Evolutionary conservation across 2,797 vertebrate genomes (phyloP).

Genomic region (Sebastes oblongus): DNA sequence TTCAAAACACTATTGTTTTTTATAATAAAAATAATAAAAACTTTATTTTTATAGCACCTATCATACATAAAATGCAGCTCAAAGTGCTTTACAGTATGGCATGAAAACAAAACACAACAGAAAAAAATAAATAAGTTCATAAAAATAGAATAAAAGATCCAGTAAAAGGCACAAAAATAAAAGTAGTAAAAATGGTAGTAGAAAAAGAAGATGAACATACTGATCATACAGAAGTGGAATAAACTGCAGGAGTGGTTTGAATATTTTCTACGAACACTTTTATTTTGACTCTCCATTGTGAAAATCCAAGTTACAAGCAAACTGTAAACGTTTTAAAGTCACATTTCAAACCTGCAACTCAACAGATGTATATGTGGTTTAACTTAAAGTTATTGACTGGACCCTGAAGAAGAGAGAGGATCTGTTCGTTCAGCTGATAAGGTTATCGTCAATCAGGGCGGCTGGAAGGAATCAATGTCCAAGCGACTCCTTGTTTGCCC

Average conservation of each 20-base stretch:
- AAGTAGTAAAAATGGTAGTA: not conserved
- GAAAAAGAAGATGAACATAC: not conserved
- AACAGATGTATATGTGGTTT: no score
- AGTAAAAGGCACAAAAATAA: not conserved
- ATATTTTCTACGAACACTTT: no score
- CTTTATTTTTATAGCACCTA: no score
- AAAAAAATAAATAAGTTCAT: not conserved
- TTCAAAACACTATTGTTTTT: not conserved
- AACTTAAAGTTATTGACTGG: not conserved
- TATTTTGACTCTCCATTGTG: no score
- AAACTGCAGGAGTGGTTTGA: no score
- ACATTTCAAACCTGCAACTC: no score
- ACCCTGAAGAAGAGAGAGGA: not conserved
- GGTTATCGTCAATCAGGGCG: not conserved
- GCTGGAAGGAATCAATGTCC: not conserved
- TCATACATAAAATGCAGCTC: no score
- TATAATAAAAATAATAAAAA: no score
- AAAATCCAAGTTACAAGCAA: no score
- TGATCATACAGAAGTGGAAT: no score
- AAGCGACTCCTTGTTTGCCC: not conserved
- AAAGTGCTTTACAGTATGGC: no score
- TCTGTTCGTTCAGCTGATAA: not conserved
- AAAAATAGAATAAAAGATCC: not conserved
- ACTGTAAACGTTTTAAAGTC: no score
- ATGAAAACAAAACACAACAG: not conserved